Evolutionary conservation across 2,888 invertebrate genomes (phyloP).

Genomic region (Sinelater perroti): DNA sequence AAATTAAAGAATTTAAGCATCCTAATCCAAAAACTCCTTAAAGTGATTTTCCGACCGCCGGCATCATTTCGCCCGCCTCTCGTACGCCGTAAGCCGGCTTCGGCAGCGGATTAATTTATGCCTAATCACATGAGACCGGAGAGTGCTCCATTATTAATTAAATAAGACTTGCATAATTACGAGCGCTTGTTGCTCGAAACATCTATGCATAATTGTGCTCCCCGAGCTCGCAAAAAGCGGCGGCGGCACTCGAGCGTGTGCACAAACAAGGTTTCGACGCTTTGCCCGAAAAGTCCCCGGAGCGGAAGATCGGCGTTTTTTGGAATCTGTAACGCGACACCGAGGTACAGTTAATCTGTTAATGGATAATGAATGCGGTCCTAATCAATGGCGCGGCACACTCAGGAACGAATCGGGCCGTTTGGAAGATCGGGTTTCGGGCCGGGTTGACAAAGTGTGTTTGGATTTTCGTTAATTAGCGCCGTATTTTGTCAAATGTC

Average conservation of each 20-base stretch:
- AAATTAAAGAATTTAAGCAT: no score
- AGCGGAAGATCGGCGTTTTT: background rate
- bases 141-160: conserved; percentile 37
- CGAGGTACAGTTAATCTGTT: background rate
- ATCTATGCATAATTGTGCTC: conserved; percentile 24
- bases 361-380: background rate
- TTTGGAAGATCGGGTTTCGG: no score
- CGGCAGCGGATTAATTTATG: conserved; percentile 33
- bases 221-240: conserved; percentile 10
- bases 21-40: no score
- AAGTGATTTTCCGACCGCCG: no score
- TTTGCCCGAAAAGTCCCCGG: background rate
- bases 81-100: conserved; percentile 28
- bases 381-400: background rate
- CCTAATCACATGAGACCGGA: conserved; percentile 34
- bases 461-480: no score
- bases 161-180: conserved; percentile 34
- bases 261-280: conserved; percentile 22
- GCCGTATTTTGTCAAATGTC: no score
- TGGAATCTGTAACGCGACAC: conserved; percentile 11
- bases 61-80: no score
- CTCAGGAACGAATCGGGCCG: no score
- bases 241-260: conserved; percentile 23
- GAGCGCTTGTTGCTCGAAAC: conserved; percentile 29
- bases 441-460: no score